Evolutionary conservation across 2,113 vertebrate genomes (phyloP).

Genomic region (Melanocharis versteri): DNA sequence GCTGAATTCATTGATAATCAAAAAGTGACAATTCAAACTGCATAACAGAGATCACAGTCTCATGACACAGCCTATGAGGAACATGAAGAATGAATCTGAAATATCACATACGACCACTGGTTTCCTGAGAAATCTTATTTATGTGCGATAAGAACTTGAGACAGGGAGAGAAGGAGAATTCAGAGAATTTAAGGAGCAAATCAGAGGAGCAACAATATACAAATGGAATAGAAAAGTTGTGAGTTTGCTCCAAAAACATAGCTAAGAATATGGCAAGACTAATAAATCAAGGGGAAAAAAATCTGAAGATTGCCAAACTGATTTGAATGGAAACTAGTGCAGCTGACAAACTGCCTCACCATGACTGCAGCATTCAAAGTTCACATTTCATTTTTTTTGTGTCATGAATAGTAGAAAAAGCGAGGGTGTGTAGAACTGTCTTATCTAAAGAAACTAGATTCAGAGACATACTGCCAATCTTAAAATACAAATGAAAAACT

Average conservation of each 20-base stretch:
- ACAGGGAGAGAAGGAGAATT: not conserved
- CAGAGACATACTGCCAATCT: not conserved
- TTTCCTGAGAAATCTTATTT: not conserved
- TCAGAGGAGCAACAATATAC: not conserved
- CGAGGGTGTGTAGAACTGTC: not conserved
- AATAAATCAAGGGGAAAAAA: not conserved
- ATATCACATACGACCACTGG: not conserved
- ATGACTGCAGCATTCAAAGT: not conserved
- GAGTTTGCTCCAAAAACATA: not conserved
- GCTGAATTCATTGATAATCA: not conserved
- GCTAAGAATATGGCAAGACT: not conserved
- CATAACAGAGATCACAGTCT: not conserved
- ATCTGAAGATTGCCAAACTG: not conserved
- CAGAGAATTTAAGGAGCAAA: not conserved
- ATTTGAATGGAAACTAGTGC: not conserved
- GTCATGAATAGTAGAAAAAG: not conserved
- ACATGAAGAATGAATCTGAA: not conserved
- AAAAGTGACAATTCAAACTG: rapidly evolving
- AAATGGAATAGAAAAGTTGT: not conserved
- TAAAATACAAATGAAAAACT: not conserved
- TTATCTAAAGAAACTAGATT: not conserved
- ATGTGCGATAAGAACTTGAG: not conserved
- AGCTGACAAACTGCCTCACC: not conserved
- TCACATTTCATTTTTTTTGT: conserved; percentile 18
- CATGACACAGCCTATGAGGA: not conserved